Evolutionary conservation across 1,140 invertebrate genomes (phyloP).

Genomic region (Heliconius congener): DNA sequence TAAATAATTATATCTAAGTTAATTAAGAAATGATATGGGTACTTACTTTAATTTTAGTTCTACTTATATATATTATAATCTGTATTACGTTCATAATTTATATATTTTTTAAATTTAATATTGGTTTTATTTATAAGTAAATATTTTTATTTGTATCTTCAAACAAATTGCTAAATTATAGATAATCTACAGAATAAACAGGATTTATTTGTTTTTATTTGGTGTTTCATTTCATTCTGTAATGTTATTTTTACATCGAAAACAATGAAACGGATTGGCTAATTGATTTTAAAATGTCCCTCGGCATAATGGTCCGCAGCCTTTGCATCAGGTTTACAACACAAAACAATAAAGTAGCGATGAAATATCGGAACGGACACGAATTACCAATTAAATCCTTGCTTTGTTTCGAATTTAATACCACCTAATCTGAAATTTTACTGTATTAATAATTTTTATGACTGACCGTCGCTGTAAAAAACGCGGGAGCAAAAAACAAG

Average conservation of each 20-base stretch:
- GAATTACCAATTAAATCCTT: slow-evolving; percentile 77
- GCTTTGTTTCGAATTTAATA: slow-evolving; percentile 79
- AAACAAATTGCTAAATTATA: background rate
- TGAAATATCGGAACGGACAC: slow-evolving; percentile 54
- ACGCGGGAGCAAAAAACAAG: slow-evolving; percentile 64
- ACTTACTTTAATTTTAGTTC: slow-evolving; percentile 19
- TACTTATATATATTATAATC: background rate
- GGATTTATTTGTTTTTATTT: slow-evolving; percentile 32
- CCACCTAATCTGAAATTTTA: slow-evolving; percentile 78
- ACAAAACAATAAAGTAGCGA: slow-evolving; percentile 67
- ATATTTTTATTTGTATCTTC: background rate
- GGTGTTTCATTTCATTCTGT: slow-evolving; percentile 20
- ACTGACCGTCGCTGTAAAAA: slow-evolving; percentile 55
- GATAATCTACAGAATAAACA: slow-evolving; percentile 25
- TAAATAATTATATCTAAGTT: slow-evolving; percentile 29
- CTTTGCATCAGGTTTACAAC: slow-evolving; percentile 55
- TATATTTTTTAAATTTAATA: background rate
- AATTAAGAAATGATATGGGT: slow-evolving; percentile 30
- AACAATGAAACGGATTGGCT: slow-evolving; percentile 27
- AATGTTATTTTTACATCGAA: slow-evolving; percentile 13
- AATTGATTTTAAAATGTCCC: slow-evolving; percentile 42
- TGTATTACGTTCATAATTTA: background rate
- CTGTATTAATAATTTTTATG: slow-evolving; percentile 79
- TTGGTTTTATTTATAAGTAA: background rate
- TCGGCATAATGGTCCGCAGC: slow-evolving; percentile 19